Base-by-base conservation (phyloP, 2,113 vertebrate genomes). In the Hyperoodon ampullatus region DNA sequence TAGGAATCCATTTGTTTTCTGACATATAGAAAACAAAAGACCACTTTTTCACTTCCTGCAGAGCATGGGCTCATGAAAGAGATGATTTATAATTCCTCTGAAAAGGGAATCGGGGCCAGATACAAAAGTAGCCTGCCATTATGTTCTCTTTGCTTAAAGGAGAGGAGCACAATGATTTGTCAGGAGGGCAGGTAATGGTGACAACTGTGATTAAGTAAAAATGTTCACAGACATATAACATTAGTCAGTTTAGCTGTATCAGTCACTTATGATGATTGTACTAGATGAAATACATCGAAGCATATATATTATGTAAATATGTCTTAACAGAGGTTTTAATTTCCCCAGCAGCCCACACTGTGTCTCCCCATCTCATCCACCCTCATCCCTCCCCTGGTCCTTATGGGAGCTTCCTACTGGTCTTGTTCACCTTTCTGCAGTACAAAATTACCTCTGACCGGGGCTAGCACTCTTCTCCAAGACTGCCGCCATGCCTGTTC, bases 381-480 rank as follows among this genome's bases (percentile, higher is more conserved):
- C 98, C 98, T 93, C 71, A 88, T 90, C 96, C 98, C 97, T 92
- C 97, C 98, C 98, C 92, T 97, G 84, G 90, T 97, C 93, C 81
- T 96, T 92, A 97, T 78, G 97, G 97, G 97, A 92, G 91, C 95
- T 96, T 98, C 98, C 96, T 97, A 87, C 90, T 96, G 97, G 88
- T 97, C 97, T 98, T 95, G 95, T 98, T 98, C 98, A 98, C 97
- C 98, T 98, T 98, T 98, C 98, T 78, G 55, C 93, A 98, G 96
- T 88, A 96, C 98, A 98, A 98, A 98, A 98, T 98, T 98, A 98
- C 97, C 98, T 98, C 98, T 98, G 98, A 98, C 98, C 98, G 98
- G 98, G 98, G 98, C 98, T 98, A 98, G 97, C 98, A 98, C 98
- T 98, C 98, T 98, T 97, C 97, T 98, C 97, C 97, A 98, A 98